Conservation (phyloP, 2,888 invertebrate genomes). For the Tiphia femorata region DNA sequence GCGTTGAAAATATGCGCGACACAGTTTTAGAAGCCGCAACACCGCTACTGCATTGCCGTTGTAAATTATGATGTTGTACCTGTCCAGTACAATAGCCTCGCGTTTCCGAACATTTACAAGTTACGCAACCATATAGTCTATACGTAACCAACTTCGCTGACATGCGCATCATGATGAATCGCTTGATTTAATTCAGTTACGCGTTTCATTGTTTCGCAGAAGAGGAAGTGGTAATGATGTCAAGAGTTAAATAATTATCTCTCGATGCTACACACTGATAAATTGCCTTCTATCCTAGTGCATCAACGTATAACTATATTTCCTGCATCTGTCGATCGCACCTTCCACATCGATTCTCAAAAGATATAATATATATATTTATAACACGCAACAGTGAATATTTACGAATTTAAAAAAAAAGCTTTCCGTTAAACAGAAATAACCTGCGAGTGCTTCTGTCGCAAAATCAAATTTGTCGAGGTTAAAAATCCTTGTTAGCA, state of each 20-base stretch:
- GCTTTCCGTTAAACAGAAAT: background rate
- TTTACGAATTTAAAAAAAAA: background rate
- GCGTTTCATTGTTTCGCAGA: slow-evolving; percentile 16
- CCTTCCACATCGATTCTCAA: background rate
- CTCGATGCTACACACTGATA: too few species aligned
- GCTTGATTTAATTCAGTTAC: slow-evolving; percentile 37
- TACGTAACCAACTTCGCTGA: slow-evolving; percentile 15
- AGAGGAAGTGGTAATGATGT: slow-evolving; percentile 26
- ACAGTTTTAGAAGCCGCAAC: background rate
- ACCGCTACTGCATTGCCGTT: background rate
- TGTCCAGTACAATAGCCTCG: background rate
- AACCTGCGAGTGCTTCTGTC: too few species aligned
- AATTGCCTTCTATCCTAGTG: background rate
- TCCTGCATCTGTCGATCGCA: background rate
- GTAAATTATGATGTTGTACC: background rate
- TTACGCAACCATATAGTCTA: slow-evolving; percentile 9
- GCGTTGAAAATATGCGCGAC: background rate
- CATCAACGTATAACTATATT: background rate
- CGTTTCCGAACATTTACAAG: background rate
- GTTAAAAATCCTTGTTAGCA: too few species aligned
- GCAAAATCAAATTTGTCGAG: too few species aligned
- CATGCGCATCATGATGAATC: slow-evolving; percentile 31
- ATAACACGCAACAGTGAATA: background rate
- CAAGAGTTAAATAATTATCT: slow-evolving; percentile 37
- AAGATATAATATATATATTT: background rate